Evolutionary conservation across 2,888 invertebrate genomes (phyloP).

Genomic region (Cabera pusaria): DNA sequence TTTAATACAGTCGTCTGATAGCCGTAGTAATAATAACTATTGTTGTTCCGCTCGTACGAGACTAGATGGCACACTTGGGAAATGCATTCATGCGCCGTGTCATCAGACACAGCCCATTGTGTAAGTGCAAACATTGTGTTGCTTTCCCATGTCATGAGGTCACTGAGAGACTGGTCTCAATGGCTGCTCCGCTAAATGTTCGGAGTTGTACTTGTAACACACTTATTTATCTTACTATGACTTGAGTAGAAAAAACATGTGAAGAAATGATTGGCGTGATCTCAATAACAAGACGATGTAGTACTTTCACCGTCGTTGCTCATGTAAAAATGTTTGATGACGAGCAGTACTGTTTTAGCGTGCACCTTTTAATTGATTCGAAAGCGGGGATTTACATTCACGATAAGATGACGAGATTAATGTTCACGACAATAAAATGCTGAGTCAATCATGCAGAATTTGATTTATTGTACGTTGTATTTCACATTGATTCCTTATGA

Average conservation of each 20-base stretch:
- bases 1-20: slow-evolving; percentile 17
- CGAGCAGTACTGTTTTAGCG: no score
- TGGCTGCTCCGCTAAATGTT: slow-evolving; percentile 9
- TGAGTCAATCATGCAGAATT: no score
- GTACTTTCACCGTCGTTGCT: slow-evolving; percentile 16
- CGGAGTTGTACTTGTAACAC: slow-evolving; percentile 1
- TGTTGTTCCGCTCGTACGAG: slow-evolving; percentile 18
- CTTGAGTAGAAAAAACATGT: slow-evolving; percentile 7
- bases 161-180: slow-evolving; percentile 15
- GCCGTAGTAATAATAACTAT: slow-evolving; percentile 19
- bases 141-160: slow-evolving; percentile 31
- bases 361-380: no score
- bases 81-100: slow-evolving; percentile 26
- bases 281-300: slow-evolving; percentile 1
- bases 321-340: not conserved
- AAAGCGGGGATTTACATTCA: no score
- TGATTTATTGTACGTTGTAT: no score
- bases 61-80: slow-evolving; percentile 18
- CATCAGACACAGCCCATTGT: slow-evolving; percentile 28
- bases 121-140: slow-evolving; percentile 28
- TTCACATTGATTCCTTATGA: no score
- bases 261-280: slow-evolving; percentile 5
- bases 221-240: slow-evolving; percentile 6
- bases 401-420: no score
- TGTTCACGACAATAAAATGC: no score